Evolutionary conservation across 92 coral and sea anemone species (phyloP), one percentile per base, ranked within the genome.

Genomic region (Meandrina meandrites): DNA sequence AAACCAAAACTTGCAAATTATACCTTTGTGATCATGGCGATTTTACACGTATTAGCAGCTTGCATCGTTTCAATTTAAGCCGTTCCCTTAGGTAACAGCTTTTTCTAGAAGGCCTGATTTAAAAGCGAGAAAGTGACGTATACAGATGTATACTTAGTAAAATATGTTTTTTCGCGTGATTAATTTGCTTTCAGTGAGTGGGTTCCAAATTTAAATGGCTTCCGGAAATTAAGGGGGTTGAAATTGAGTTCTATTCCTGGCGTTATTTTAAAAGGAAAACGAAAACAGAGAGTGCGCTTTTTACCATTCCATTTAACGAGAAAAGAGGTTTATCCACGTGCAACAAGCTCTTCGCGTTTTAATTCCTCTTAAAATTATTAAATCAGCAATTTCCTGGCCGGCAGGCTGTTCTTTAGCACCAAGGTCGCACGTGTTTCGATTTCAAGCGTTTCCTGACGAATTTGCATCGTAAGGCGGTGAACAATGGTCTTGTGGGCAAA

Each of bases 401-500:
- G 86, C 78, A 51, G 78, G 86, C 79, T 82, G 86, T 40, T 64
- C 45, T 37, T 32, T 31, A 50, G 30, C 78, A 71, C 27, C 51
- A 2, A n/a, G n/a, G n/a, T n/a, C 6, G 77, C 77, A 71, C 78
- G 86, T 82, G 86, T 37, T 18, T 72, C 51, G n/a, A 71, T 72
- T 51, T 16, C 68, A 53, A 35, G 72, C 71, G 24, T 66, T 81
- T 84, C 72, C 87, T 75, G 71, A 73, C 9, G 76, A 56, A 85
- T 85, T 77, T 72, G 70, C 80, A 72, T 83, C 50, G 31, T 9
- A 12, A 31, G 64, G 22, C 58, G 58, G 60, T 35, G 10, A 73
- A 54, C 79, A 84, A 84, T 35, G 30, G 86, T 24, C 56, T 40
- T 67, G 71, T 84, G 81, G 80, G 64, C 48, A 19, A 60, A 76